Conservation (phyloP, 2,797 vertebrate species). For the Rousettus madagascariensis region DNA sequence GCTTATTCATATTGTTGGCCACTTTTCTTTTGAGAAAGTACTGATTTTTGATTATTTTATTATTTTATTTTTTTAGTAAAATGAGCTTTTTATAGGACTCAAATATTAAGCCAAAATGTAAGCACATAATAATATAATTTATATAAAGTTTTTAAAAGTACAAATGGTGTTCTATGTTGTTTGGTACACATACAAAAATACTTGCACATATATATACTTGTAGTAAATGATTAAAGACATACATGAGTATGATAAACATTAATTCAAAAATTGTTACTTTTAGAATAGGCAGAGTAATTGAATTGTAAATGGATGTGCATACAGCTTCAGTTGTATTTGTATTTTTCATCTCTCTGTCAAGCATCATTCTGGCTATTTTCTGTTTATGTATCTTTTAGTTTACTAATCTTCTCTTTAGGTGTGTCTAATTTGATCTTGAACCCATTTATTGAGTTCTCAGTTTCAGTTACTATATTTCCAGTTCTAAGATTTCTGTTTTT, state of each 20-base stretch:
- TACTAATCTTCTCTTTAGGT: background rate
- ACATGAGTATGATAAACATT: background rate
- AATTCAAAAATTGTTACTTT: constrained; percentile 4
- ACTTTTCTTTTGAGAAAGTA: background rate
- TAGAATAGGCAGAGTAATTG: background rate
- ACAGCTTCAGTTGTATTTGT: background rate
- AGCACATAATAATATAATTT: background rate
- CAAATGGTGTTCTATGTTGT: background rate
- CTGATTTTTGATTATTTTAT: background rate
- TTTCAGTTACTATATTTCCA: background rate
- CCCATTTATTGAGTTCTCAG: background rate
- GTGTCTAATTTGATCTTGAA: background rate
- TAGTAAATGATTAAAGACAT: background rate
- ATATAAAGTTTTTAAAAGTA: background rate
- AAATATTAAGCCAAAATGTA: background rate
- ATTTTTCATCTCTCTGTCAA: background rate
- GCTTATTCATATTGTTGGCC: background rate
- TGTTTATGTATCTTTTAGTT: background rate
- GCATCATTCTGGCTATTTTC: background rate
- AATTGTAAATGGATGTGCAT: background rate
- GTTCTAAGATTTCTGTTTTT: background rate
- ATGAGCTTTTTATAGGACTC: background rate
- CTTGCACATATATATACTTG: background rate
- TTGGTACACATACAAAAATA: background rate
- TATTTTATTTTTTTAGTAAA: background rate